phyloP scores from a whole-genome alignment of 2,888 invertebrate species.

The Corythucha ciliata region DNA sequence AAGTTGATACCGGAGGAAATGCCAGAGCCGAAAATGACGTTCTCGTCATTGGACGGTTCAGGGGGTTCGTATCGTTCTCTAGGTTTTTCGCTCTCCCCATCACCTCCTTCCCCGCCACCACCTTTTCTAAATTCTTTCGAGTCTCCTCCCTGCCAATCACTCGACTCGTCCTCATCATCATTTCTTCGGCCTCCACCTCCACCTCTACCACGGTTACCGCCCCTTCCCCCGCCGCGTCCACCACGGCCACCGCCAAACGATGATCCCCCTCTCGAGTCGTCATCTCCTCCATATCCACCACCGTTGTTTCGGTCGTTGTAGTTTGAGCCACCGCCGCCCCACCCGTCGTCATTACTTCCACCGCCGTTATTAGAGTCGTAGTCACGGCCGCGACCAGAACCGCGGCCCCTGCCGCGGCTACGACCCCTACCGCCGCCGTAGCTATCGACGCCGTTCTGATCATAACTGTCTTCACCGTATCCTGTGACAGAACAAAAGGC shows the following conservation, averaged over 20 bases:
- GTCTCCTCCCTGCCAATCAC: slow-evolving; percentile 11
- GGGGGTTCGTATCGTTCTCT: slow-evolving; percentile 62
- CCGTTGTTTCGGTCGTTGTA: slow-evolving; percentile 22
- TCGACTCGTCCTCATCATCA: slow-evolving; percentile 16
- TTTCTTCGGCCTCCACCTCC: slow-evolving; percentile 31
- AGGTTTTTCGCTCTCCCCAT: slow-evolving; percentile 43
- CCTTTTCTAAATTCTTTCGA: slow-evolving; percentile 21
- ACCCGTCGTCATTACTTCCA: slow-evolving; percentile 29
- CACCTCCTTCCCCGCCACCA: slow-evolving; percentile 23
- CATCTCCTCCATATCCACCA: slow-evolving; percentile 33
- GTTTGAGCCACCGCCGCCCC: slow-evolving; percentile 23
- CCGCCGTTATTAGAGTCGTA: slow-evolving; percentile 28
- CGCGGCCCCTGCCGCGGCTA: slow-evolving; percentile 31
- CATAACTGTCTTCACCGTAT: no score
- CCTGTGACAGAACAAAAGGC: no score
- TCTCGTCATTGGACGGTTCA: slow-evolving; percentile 60
- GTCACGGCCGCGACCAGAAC: slow-evolving; percentile 29
- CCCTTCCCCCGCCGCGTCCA: slow-evolving; percentile 30
- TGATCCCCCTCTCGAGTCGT: slow-evolving; percentile 27
- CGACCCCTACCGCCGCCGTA: slow-evolving; percentile 16
- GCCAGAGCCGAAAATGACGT: slow-evolving; percentile 57
- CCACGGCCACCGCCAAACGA: slow-evolving; percentile 18
- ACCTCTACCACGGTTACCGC: slow-evolving; percentile 23
- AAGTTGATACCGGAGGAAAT: slow-evolving; percentile 84
- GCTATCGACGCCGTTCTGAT: slow-evolving; percentile 26